These are phyloP conservation scores for Phengaris arion DNA, from an alignment of 2,888 invertebrate species.

Conservation along the genomic window DNA sequence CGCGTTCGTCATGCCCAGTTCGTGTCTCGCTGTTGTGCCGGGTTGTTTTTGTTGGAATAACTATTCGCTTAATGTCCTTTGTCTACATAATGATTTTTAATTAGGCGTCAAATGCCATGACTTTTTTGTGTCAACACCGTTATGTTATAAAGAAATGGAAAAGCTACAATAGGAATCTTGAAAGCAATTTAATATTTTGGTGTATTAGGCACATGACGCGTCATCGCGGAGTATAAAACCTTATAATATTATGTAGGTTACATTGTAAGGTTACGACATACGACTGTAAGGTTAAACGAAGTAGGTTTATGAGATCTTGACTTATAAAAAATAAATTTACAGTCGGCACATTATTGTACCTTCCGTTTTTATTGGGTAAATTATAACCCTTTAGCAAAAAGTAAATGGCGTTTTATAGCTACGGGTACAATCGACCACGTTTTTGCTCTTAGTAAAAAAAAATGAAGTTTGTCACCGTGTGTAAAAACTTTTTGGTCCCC, in stretches of 20 bases:
- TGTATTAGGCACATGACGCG: neutral
- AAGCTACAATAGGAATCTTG: neutral
- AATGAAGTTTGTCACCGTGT: constrained; percentile 45
- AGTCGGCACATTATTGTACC: constrained; percentile 48
- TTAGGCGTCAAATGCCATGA: constrained; percentile 2
- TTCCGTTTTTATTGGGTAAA: constrained; percentile 62
- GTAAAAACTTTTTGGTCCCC: neutral
- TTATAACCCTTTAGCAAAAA: constrained; percentile 51
- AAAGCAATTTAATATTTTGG: neutral
- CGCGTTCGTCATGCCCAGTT: constrained; percentile 13
- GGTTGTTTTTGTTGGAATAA: neutral
- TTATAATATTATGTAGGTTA: too few relatives aligned
- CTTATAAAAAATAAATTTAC: constrained; percentile 13
- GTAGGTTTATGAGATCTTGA: too few relatives aligned
- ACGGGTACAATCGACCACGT: constrained; percentile 5
- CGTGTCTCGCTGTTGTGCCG: neutral
- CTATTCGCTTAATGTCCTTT: constrained; percentile 2
- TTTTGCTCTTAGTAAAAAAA: constrained; percentile 46
- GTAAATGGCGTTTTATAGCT: constrained; percentile 46
- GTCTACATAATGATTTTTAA: neutral
- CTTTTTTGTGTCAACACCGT: neutral
- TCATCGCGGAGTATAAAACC: too few relatives aligned
- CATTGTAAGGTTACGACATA: too few relatives aligned
- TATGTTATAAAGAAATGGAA: neutral
- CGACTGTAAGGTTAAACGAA: too few relatives aligned